These are phyloP conservation scores for Zeus faber DNA, from an alignment of 2,113 vertebrate species.

Conservation along the genomic window DNA sequence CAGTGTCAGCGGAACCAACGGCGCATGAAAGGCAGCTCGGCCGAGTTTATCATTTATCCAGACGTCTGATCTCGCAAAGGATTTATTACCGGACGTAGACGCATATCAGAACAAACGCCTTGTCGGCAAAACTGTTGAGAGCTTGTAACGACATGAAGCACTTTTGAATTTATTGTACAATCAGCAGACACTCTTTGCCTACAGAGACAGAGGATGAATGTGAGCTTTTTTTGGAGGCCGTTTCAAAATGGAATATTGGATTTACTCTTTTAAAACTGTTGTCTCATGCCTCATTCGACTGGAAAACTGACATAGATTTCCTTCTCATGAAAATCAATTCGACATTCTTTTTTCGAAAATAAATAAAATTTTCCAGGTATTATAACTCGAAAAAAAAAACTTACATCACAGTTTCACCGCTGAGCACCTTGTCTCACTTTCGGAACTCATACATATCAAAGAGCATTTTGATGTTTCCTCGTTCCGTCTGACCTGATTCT, in stretches of 20 bases:
- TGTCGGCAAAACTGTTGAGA: not conserved
- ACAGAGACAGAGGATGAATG: no score
- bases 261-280: not conserved
- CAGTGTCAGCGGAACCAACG: conserved; percentile 14
- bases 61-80: conserved; percentile 14
- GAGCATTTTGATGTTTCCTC: conserved; percentile 46
- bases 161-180: not conserved
- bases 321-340: not conserved
- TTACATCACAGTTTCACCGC: conserved; percentile 22
- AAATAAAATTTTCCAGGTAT: no score
- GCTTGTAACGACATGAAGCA: not conserved
- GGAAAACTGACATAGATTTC: not conserved
- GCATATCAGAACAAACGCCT: conserved; percentile 23
- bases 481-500: conserved; percentile 62
- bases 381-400: no score
- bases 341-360: no score
- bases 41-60: conserved; percentile 19
- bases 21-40: conserved; percentile 24
- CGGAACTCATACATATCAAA: conserved; percentile 53
- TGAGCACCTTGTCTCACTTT: conserved; percentile 40
- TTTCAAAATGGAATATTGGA: no score
- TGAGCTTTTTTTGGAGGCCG: no score
- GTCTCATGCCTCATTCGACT: conserved; percentile 7
- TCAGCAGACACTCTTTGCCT: no score
- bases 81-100: conserved; percentile 23